A percentile compares a stretch with the other conserved stretches of the same genome.
These are phyloP conservation scores for Drosophila setifemur DNA, from an alignment of 1,140 invertebrate species.

Conservation along the genomic window DNA sequence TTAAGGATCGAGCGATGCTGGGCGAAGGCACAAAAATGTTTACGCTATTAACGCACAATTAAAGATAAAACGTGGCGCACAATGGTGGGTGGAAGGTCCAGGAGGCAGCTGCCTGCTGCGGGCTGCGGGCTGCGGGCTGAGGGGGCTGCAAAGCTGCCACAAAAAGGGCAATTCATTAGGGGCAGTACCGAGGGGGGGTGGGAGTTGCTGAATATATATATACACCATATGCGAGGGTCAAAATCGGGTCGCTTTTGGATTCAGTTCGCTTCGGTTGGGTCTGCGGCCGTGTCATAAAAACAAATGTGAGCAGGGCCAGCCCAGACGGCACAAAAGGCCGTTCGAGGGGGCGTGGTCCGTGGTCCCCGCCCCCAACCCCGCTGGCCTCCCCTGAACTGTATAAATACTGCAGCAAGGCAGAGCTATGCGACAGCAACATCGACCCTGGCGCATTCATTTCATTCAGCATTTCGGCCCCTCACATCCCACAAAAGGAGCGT, in stretches of 20 bases:
- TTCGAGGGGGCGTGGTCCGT: neutral
- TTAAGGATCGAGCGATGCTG: constrained; percentile 31
- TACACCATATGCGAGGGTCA: constrained; percentile 16
- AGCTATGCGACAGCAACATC: constrained; percentile 60
- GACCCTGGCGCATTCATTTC: constrained; percentile 49
- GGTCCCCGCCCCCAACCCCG: too few species aligned
- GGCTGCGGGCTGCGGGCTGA: neutral
- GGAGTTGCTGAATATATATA: constrained; percentile 35
- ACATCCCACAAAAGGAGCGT: neutral
- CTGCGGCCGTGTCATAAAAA: constrained; percentile 62
- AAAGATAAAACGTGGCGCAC: constrained; percentile 68
- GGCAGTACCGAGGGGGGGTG: constrained; percentile 1
- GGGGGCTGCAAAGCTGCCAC: constrained; percentile 1
- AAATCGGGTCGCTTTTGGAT: neutral
- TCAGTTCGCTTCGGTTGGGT: neutral
- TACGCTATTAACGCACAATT: constrained; percentile 80
- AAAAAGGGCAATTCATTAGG: constrained; percentile 68
- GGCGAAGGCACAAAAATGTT: constrained; percentile 57
- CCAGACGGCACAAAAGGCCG: constrained; percentile 24
- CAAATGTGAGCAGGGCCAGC: constrained; percentile 54
- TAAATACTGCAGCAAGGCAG: constrained; percentile 66
- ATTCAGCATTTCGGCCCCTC: constrained; percentile 9
- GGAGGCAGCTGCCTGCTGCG: neutral
- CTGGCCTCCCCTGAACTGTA: constrained; percentile 16
- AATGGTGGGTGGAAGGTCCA: constrained; percentile 13